phyloP scores from a whole-genome alignment of 2,113 vertebrate genomes.

The Gasterosteus aculeatus region DNA sequence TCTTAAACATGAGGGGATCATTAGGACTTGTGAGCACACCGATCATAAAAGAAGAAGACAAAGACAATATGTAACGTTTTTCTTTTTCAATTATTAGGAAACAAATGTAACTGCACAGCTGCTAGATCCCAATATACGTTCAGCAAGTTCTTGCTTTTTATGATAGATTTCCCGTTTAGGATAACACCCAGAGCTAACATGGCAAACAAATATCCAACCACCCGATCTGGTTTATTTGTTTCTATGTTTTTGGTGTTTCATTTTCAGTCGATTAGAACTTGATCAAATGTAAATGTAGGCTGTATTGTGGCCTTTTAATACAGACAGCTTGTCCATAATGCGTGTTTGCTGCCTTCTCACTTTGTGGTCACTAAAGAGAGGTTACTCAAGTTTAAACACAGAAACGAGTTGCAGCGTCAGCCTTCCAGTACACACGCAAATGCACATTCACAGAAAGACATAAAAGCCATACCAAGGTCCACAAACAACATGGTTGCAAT shows the following conservation, averaged over 20 bases:
- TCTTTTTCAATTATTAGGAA: not conserved
- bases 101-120: not conserved
- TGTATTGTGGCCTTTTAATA: slow-evolving; percentile 9
- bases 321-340: not conserved
- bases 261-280: not conserved
- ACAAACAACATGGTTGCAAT: slow-evolving; percentile 14
- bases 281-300: slow-evolving; percentile 22
- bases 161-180: not conserved
- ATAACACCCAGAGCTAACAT: not conserved
- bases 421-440: slow-evolving; percentile 11
- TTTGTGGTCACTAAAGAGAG: slow-evolving; percentile 35
- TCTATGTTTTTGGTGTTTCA: not conserved
- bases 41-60: not conserved
- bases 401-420: slow-evolving; percentile 52
- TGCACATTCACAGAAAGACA: slow-evolving; percentile 20
- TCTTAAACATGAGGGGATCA: not conserved
- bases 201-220: not conserved
- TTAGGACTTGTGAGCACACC: not conserved
- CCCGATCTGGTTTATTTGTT: not conserved
- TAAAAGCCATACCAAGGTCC: not conserved
- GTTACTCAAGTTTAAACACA: slow-evolving; percentile 64
- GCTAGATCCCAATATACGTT: not conserved
- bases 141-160: not conserved
- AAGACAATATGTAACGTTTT: not conserved
- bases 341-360: slow-evolving; percentile 28